Conservation (phyloP, 2,888 invertebrate genomes). For the Idaea biselata region DNA sequence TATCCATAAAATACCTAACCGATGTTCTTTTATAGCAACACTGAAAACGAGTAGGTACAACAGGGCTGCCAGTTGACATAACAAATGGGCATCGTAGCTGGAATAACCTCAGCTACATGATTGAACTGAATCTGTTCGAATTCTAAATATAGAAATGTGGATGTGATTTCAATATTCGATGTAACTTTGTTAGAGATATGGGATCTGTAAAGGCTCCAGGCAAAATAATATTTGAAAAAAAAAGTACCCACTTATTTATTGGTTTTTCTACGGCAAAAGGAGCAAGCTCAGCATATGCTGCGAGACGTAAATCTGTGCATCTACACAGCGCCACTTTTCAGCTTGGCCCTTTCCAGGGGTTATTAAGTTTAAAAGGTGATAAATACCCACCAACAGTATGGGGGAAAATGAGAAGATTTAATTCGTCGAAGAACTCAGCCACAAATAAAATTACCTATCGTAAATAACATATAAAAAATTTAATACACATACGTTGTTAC, state of each 20-base stretch:
- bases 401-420: too few relatives aligned
- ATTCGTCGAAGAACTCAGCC: too few relatives aligned
- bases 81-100: not conserved
- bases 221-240: not conserved
- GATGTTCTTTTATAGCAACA: constrained; percentile 14
- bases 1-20: constrained; percentile 47
- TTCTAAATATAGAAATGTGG: not conserved
- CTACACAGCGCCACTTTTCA: too few relatives aligned
- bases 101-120: not conserved
- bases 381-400: too few relatives aligned
- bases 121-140: not conserved
- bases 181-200: not conserved
- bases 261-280: too few relatives aligned
- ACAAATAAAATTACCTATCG: too few relatives aligned
- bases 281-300: too few relatives aligned
- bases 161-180: not conserved
- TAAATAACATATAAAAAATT: not conserved
- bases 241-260: too few relatives aligned
- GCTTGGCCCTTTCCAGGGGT: too few relatives aligned
- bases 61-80: constrained; percentile 13
- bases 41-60: constrained; percentile 7
- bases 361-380: too few relatives aligned
- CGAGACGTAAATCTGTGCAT: too few relatives aligned
- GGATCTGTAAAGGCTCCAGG: not conserved
- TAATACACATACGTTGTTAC: not conserved